Evolutionary conservation across 1,140 invertebrate genomes (phyloP).

Genomic region (Drosophila nannoptera): DNA sequence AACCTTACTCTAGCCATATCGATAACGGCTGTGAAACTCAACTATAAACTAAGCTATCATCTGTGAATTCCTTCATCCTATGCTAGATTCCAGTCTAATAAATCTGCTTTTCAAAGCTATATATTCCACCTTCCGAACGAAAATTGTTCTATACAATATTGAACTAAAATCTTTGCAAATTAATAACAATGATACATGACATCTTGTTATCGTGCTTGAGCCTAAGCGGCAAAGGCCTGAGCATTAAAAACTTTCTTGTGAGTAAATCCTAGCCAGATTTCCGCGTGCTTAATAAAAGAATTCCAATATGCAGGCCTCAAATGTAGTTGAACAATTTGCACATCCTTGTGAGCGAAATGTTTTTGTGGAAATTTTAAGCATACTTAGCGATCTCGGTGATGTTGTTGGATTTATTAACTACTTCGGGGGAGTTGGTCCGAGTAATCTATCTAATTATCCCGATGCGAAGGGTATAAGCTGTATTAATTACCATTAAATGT

Average conservation of each 20-base stretch:
- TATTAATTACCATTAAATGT: neutral
- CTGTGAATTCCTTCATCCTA: no score
- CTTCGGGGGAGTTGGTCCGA: constrained; percentile 13
- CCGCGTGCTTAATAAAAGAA: neutral
- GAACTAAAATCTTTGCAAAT: no score
- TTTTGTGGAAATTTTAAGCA: constrained; percentile 61
- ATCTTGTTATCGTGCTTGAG: constrained; percentile 67
- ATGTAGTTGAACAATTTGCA: constrained; percentile 53
- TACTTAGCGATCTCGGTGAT: constrained; percentile 54
- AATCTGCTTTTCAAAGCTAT: no score
- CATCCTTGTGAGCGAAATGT: constrained; percentile 73
- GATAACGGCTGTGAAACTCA: no score
- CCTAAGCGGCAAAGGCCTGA: constrained; percentile 34
- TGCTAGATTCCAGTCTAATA: no score
- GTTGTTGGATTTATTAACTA: constrained; percentile 56
- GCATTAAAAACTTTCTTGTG: constrained; percentile 61
- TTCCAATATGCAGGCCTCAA: constrained; percentile 27
- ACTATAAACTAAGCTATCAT: no score
- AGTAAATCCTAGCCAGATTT: constrained; percentile 7
- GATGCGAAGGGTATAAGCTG: constrained; percentile 23
- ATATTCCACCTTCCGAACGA: no score
- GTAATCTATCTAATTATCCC: constrained; percentile 4
- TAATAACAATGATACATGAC: constrained; percentile 68
- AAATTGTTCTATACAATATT: no score
- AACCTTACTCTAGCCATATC: no score